Evolutionary conservation across 2,113 vertebrate genomes (phyloP).

Genomic region (Neogobius melanostomus): DNA sequence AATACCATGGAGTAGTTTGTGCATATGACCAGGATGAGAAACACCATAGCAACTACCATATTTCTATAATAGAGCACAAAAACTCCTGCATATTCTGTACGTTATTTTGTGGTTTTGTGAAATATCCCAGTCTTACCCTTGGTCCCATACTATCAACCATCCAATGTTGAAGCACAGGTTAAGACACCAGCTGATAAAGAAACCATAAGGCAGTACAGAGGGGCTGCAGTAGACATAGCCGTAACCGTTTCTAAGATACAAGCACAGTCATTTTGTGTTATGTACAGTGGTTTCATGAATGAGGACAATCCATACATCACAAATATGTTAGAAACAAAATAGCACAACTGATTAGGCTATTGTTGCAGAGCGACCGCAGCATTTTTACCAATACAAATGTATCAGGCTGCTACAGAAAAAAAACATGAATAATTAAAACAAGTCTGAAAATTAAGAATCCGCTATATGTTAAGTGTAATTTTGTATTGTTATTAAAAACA

Average conservation of each 20-base stretch:
- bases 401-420: no score
- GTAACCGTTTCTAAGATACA: conserved; percentile 59
- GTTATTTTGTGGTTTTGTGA: neutral
- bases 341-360: no score
- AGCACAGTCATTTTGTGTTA: neutral
- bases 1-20: conserved; percentile 73
- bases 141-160: conserved; percentile 78
- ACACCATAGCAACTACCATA: conserved; percentile 67
- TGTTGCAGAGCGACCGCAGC: no score
- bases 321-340: no score
- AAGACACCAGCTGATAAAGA: conserved; percentile 72
- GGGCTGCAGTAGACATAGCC: conserved; percentile 75
- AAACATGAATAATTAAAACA: no score
- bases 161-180: conserved; percentile 71
- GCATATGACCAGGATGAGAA: conserved; percentile 75
- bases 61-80: conserved; percentile 19
- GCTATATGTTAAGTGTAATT: no score
- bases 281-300: no score
- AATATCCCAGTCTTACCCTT: conserved; percentile 54
- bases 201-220: conserved; percentile 70
- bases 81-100: neutral
- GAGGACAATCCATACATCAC: no score
- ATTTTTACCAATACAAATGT: no score
- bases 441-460: no score
- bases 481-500: neutral